phyloP scores from a whole-genome alignment of 2,797 vertebrate genomes.

The Rhynchonycteris naso region DNA sequence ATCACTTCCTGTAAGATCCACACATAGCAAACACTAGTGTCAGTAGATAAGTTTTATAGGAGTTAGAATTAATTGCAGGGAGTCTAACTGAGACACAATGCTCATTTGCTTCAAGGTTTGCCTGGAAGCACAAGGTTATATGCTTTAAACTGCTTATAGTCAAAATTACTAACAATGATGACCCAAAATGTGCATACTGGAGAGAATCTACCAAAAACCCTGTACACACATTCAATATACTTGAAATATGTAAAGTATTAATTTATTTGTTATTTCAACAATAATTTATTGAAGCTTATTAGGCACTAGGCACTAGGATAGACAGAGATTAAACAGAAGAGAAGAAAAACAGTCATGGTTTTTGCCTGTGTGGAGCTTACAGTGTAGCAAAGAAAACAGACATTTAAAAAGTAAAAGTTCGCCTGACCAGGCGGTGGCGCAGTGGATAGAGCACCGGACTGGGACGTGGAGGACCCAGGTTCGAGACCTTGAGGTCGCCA shows the following conservation, averaged over 20 bases:
- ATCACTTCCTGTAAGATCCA: not conserved
- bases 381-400: not conserved
- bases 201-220: constrained; percentile 6
- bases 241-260: not conserved
- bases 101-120: constrained; percentile 45
- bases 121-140: constrained; percentile 48
- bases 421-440: too few relatives aligned
- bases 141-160: not conserved
- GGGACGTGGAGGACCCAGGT: too few relatives aligned
- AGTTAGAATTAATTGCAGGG: constrained; percentile 61
- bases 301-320: not conserved
- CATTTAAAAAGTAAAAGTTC: not conserved
- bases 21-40: constrained; percentile 7
- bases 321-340: not conserved
- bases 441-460: too few relatives aligned
- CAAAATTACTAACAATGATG: not conserved
- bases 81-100: not conserved
- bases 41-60: constrained; percentile 41
- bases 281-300: not conserved
- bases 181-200: not conserved
- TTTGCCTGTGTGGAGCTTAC: not conserved
- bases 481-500: too few relatives aligned
- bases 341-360: not conserved
- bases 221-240: not conserved
- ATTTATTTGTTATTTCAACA: constrained; percentile 30